A percentile compares a stretch with the other conserved stretches of the same genome.
These are phyloP conservation scores for Scaptodrosophila lebanonensis DNA, from an alignment of 1,140 invertebrate species.

Conservation along the genomic window DNA sequence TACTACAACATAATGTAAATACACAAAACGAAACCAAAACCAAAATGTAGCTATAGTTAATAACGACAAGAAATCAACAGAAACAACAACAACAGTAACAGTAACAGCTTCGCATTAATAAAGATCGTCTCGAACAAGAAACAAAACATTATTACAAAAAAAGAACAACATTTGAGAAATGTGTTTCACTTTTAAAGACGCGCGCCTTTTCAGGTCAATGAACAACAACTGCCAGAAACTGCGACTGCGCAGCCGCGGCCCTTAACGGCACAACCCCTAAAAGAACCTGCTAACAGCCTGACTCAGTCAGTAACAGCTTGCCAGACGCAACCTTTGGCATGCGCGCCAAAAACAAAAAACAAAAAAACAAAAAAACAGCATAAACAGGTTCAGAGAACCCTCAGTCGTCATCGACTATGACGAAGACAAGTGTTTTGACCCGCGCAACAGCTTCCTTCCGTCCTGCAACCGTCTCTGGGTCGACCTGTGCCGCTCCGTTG, in stretches of 20 bases:
- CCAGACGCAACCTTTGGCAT: constrained; percentile 17
- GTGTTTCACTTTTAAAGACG: constrained; percentile 22
- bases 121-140: constrained; percentile 63
- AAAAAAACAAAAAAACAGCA: no score
- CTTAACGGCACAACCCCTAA: constrained; percentile 55
- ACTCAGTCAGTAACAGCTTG: constrained; percentile 27
- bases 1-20: constrained; percentile 57
- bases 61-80: constrained; percentile 27
- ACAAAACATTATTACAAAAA: constrained; percentile 23
- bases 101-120: constrained; percentile 70
- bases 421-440: constrained; percentile 57
- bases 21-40: constrained; percentile 34
- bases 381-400: constrained; percentile 45
- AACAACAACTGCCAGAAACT: constrained; percentile 28
- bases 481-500: constrained; percentile 31
- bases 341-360: background rate
- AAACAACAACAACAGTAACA: constrained; percentile 44
- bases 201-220: constrained; percentile 57
- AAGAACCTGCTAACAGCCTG: constrained; percentile 30
- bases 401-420: constrained; percentile 1
- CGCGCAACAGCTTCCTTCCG: constrained; percentile 64
- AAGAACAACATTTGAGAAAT: constrained; percentile 20
- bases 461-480: constrained; percentile 26
- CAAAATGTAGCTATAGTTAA: constrained; percentile 31
- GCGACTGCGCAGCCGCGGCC: constrained; percentile 29